Evolutionary conservation across 2,113 vertebrate species (phyloP), one percentile per base, ranked within the genome.

Genomic region (Cacatua alba): DNA sequence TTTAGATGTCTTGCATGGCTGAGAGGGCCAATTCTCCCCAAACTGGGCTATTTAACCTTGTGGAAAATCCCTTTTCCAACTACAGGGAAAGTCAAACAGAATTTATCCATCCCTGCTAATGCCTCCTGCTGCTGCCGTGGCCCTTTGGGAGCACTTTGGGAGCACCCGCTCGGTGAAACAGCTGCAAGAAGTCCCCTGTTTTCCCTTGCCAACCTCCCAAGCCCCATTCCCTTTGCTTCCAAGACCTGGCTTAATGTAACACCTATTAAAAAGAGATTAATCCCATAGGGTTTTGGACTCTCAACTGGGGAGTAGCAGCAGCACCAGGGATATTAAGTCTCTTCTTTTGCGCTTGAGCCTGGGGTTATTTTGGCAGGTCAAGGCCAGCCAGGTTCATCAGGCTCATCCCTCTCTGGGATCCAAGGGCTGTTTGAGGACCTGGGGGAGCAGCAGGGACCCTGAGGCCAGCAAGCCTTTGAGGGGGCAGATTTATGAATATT

Each of bases 391-490:
- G 25, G 11, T 31, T 63, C 19, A 1, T 39, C 74, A 75, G 9
- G 33, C 24, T 60, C 9, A 15, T 25, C 52, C 46, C 31, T 33
- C 15, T 33, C 31, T 31, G 17, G 39, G 20, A 21, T 33, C 35
- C 48, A 33, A 48, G 62, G 49, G 19, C 35, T 72, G 8, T 39
- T 7, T 48, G 39, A 39, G 33, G n/a, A 33, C 35, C 8, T 35
- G 53, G 44, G 39, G 19, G 21, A 62, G 43, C 43, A 39, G 33
- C 37, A 43, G n/a, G 35, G 62, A 26, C 25, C 46, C n/a, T 0
- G 0, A 62, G 52, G 11, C 15, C 0, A 0, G 7, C 31, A 24
- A n/a, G 31, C 26, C 59, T 59, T 55, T 1, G 4, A 39, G 69
- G 15, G 51, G 15, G 6, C 6, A n/a, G 9, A 20, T n/a, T 68